Evolutionary conservation across 2,113 vertebrate genomes (phyloP), one percentile per base, ranked within the genome.

Genomic region (Pimephales promelas): DNA sequence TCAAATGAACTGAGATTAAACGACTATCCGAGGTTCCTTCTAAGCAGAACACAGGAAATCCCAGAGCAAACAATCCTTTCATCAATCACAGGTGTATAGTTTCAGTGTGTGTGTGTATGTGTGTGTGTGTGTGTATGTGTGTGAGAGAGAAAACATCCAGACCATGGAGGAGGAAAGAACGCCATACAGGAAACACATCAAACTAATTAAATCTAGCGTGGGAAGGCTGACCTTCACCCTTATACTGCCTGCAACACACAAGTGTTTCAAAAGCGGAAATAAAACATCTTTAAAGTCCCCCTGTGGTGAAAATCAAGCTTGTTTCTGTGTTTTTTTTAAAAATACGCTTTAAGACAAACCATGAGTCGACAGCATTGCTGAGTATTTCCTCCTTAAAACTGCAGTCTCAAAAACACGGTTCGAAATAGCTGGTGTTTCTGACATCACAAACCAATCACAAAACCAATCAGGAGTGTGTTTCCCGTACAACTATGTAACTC

Each of bases 61-160:
- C 74, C 31, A 78, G 62, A 77, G 9, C 8, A 36, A 8, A 68
- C n/a, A n/a, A n/a, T n/a, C 13, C 20, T 64, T 71, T 66, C 62
- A 45, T 52, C 68, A 57, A 78, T 79, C 74, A 43, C 73, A 66
- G 82, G 47, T 79, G 61, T 71, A 43, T 16, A 47, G 26, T 62
- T 40, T 77, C 72, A 77, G 56, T 36, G 59, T 62, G 59, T 62
- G 47, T 13, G 74, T 24, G 45, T 56, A 74, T 43, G 81, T 36
- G 49, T 20, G 71, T 76, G 26, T 64, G 62, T 3, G 73, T 16
- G 62, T 3, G 73, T n/a, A 43, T 13, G 59, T 31, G 82, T 8
- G 18, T 1, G 72, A 40, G 28, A 61, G 43, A 26, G 9, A 70
- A 45, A 34, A 61, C 20, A 26, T 16, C 5, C 1, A 18, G 22